Evolutionary conservation across 2,888 invertebrate species (phyloP), one percentile per base, ranked within the genome.

Genomic region (Baronia brevicornis): DNA sequence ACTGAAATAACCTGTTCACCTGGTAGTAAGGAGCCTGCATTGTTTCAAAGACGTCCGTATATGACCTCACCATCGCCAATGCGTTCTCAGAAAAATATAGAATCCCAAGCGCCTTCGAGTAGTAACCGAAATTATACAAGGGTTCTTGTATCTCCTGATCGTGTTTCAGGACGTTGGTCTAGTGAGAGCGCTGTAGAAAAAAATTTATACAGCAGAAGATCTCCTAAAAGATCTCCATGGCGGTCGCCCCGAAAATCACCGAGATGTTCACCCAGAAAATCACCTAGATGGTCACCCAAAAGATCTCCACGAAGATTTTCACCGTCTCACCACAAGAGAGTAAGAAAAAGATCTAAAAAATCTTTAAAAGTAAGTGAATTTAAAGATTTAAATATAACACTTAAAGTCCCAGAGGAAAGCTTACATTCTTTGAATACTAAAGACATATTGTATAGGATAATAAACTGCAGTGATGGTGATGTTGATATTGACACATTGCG

Each of bases 401-500:
- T 84, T 4, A 77, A 78, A 37, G 80, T 84, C 4, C 80, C 82
- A 20, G 62, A 79, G 55, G 73, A 78, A 51, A 75, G 70, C 30
- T 48, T 84, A 32, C 51, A 60, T 41, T 74, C 75, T 4, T 59
- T 84, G 6, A 75, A 77, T 39, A 77, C 79, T 2, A 62, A 70
- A 44, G 78, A 82, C 48, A 80, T 85, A 42, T 52, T 85, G 4
- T 61, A 68, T 2, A 68, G 82, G 42, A 82, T 84, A 21, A 72
- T 84, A 19, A 68, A 69, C 36, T 84, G 84, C 43, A 70, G 63
- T 37, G 77, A 79, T 43, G 57, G 52, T 33, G 84, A 84, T 40
- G 79, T 85, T 31, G 80, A 86, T 38, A 78, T 87, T 21, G 62
- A 71, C 29, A 84, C 86, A 20, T 57, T 87, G 24, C 71, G 84